Evolutionary conservation across 2,113 vertebrate genomes (phyloP).

Genomic region (Thalassoma bifasciatum): DNA sequence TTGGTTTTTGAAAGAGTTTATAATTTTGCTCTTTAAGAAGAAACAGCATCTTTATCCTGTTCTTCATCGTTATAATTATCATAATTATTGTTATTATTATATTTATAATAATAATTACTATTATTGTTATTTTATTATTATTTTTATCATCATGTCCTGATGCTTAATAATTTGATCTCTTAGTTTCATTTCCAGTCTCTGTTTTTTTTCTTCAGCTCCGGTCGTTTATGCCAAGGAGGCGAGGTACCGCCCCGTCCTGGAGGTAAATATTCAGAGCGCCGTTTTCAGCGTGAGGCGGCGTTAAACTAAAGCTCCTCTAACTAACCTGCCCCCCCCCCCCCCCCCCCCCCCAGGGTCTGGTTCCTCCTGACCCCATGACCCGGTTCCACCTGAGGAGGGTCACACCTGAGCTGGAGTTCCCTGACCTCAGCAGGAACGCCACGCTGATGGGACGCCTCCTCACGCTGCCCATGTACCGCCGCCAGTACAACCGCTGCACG

Average conservation of each 20-base stretch:
- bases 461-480: constrained; percentile 75
- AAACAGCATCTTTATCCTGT: no score
- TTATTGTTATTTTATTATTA: no score
- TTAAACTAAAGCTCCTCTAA: background rate
- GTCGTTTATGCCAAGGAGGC: constrained; percentile 64
- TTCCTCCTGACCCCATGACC: constrained; percentile 74
- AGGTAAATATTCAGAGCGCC: constrained; percentile 62
- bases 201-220: constrained; percentile 64
- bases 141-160: no score
- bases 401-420: constrained; percentile 81
- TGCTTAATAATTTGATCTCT: no score
- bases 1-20: no score
- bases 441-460: constrained; percentile 80
- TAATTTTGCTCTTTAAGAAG: no score
- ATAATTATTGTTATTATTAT: no score
- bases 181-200: no score
- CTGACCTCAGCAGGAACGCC: constrained; percentile 72
- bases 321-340: background rate
- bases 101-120: no score
- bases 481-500: constrained; percentile 81
- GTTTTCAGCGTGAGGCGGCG: no score
- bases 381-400: constrained; percentile 72
- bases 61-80: no score
- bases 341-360: constrained; percentile 58
- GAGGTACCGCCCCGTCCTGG: constrained; percentile 76